Base-by-base conservation (phyloP, 1,140 invertebrate species). In the Zaprionus tsacasi region DNA sequence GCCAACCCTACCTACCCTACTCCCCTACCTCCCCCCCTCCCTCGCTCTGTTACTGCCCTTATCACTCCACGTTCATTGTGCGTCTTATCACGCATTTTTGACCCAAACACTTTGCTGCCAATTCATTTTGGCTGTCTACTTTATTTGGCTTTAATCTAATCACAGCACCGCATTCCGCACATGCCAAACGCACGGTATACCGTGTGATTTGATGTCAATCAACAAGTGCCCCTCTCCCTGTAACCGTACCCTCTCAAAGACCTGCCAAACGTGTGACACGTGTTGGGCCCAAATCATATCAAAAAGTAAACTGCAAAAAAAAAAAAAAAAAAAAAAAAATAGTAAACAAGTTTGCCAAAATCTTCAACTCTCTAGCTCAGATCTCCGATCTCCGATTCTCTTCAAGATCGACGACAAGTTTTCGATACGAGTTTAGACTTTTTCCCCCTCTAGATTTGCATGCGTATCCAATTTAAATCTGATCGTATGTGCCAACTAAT, bases 401-500 rank as follows among this genome's bases (percentile, higher is more conserved):
- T 30, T 6, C 27, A 21, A 21, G 7, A 66, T 58, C 54, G 35
- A 58, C 58, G 43, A 58, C 69, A 57, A 58, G 33, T 50, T 63
- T 52, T 25, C 10, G n/a, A 8, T 48, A 13, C 10, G 27, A 58
- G 57, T 63, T 58, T 70, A 30, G 56, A 25, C 17, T 13, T 30
- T 50, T 21, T 45, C 63, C 59, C 48, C 50, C 30, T 25, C 48
- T 66, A 60, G 64, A 78, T 73, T 81, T 66, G 35, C 63, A 77
- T 73, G 58, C 52, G 54, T 8, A 35, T 35, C 48, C 70, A 65
- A 52, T 58, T 36, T 45, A 30, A 40, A 15, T 38, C 33, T 60
- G 69, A 56, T 40, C 63, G 40, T 71, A 60, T 75, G 63, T 63
- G 77, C 79, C 52, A 71, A 75, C 79, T 86, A 87, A 86, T 86